Conservation (phyloP, 2,113 vertebrate genomes). For the Tachysurus fulvidraco region DNA sequence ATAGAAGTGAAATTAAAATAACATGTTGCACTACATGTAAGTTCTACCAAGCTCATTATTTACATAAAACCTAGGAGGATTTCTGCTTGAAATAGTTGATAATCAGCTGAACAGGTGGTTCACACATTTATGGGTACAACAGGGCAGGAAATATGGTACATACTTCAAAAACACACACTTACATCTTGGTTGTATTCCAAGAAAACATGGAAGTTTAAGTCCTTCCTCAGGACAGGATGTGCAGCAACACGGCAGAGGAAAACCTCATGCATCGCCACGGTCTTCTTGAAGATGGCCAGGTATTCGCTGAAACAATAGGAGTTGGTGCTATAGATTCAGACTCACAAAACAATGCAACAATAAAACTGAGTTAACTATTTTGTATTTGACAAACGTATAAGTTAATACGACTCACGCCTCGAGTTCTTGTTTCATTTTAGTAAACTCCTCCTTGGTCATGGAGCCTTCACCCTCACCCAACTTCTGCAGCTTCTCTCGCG, state of each 20-base stretch:
- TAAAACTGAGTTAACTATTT: background rate
- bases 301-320: conserved; percentile 83
- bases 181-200: conserved; percentile 99
- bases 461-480: conserved; percentile 97
- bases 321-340: background rate
- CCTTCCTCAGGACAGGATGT: conserved; percentile 95
- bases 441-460: conserved; percentile 99
- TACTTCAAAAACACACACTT: conserved; percentile 68
- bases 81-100: background rate
- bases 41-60: background rate
- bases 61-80: background rate
- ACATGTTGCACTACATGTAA: background rate
- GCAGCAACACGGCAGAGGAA: conserved; percentile 97
- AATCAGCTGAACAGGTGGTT: background rate
- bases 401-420: conserved; percentile 84
- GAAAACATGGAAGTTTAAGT: conserved; percentile 98
- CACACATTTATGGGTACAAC: background rate
- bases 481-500: conserved; percentile 97
- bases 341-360: background rate
- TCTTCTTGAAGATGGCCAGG: conserved; percentile 99
- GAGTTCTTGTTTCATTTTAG: conserved; percentile 99
- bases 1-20: background rate
- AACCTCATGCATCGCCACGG: conserved; percentile 98
- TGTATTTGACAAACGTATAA: background rate
- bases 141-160: background rate